These are phyloP conservation scores for Orycteropus afer DNA, from an alignment of 2,113 vertebrate species.

Conservation along the genomic window DNA sequence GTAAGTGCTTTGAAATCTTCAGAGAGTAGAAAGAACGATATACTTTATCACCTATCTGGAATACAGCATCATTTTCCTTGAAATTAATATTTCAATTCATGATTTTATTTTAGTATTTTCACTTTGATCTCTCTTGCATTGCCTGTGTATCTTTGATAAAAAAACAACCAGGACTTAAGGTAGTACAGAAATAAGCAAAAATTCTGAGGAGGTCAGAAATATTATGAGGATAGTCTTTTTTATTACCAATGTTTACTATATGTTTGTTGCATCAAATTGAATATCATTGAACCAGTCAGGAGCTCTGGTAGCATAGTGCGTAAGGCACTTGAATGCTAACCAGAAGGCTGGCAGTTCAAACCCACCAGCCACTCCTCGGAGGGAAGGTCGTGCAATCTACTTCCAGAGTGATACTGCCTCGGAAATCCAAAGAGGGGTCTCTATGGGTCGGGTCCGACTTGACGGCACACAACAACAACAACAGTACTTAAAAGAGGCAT, in stretches of 20 bases:
- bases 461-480: too few relatives aligned
- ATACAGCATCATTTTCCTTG: constrained; percentile 2
- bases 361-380: too few relatives aligned
- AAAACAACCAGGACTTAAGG: constrained; percentile 7
- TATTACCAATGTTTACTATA: background rate
- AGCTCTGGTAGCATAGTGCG: too few relatives aligned
- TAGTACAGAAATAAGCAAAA: constrained; percentile 12
- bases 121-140: constrained; percentile 4
- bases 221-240: background rate
- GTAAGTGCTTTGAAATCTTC: constrained; percentile 74
- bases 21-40: constrained; percentile 37
- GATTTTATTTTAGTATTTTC: constrained; percentile 44
- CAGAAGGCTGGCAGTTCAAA: too few relatives aligned
- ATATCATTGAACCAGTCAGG: background rate
- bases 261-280: background rate
- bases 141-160: background rate
- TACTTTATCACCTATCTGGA: background rate
- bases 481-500: background rate
- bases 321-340: too few relatives aligned
- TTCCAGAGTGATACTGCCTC: too few relatives aligned
- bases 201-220: background rate
- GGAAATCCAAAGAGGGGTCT: too few relatives aligned
- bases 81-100: constrained; percentile 33
- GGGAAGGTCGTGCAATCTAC: too few relatives aligned
- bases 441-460: too few relatives aligned